A percentile compares a stretch with the other conserved stretches of the same genome.
phyloP scores from a whole-genome alignment of 2,888 invertebrate genomes.

The Aphidius colemani region DNA sequence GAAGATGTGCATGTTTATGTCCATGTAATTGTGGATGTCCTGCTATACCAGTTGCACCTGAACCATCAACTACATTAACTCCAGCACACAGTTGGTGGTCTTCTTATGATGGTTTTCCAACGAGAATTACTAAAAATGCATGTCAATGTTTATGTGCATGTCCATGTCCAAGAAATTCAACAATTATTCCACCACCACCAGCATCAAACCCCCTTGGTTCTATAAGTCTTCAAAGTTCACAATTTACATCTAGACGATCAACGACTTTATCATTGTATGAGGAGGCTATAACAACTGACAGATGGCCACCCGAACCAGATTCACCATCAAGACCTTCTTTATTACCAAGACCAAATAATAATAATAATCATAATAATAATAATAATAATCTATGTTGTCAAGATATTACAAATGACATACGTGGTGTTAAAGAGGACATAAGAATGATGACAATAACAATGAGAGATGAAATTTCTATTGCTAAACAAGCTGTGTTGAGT shows the following conservation, averaged over 20 bases:
- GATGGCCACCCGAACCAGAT: not conserved
- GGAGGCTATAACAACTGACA: not conserved
- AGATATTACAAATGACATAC: not conserved
- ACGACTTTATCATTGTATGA: not conserved
- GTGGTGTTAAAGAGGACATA: slow-evolving; percentile 5
- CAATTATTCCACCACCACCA: not conserved
- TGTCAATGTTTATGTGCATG: slow-evolving; percentile 24
- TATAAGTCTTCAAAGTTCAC: not conserved
- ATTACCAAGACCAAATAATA: not conserved
- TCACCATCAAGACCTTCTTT: not conserved
- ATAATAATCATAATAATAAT: not conserved
- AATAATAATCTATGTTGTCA: too few relatives aligned
- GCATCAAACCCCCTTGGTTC: not conserved
- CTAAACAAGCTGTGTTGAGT: not conserved
- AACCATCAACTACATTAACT: not conserved
- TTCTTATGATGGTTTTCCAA: not conserved
- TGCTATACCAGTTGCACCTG: not conserved
- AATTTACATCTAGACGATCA: not conserved
- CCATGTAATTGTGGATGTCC: slow-evolving; percentile 27
- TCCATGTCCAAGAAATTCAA: slow-evolving; percentile 14
- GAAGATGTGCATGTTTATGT: slow-evolving; percentile 32
- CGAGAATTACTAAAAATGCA: too few relatives aligned
- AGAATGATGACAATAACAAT: not conserved
- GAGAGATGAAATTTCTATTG: slow-evolving; percentile 8
- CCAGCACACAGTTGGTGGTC: slow-evolving; percentile 2